Evolutionary conservation across 2,797 vertebrate species (phyloP), one percentile per base, ranked within the genome.

Genomic region (Takifugu rubripes): DNA sequence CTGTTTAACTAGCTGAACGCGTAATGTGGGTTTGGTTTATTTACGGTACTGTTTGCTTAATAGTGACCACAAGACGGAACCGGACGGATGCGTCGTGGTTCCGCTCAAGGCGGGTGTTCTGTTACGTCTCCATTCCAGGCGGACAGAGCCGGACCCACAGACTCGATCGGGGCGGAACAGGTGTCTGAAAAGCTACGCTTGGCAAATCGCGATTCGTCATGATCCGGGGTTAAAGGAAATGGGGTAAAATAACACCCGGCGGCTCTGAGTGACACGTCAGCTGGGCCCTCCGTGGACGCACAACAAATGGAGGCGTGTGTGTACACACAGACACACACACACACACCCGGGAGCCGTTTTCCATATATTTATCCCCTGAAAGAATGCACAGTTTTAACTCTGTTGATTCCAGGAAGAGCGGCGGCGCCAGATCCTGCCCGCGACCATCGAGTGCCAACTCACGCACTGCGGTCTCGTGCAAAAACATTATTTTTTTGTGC

Each of bases 151-250:
- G 61, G 78, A 80, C 79, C 74, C 82, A 80, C 68, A 70, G 70
- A 77, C 79, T 57, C 16, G 33, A 77, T 72, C 72, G 69, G 69
- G 82, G 85, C 81, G 69, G 74, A 88, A 90, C 88, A 91, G 90
- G 87, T 91, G 90, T 84, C 71, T 77, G 74, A 67, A 61, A 40
- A 74, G 83, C 71, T 73, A 83, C 52, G 86, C 86, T 84, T 84
- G 78, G 77, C 85, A 59, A 88, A 90, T 89, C 49, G 85, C 84
- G 78, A 91, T 92, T 91, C 84, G 89, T 91, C 88, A 88, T 89
- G 87, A 90, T 84, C 61, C 60, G 26, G 84, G 83, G 85, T 84
- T 85, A 79, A 89, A 87, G 88, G 84, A 89, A 90, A 86, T 82
- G 84, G 78, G 79, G 89, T 89, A 89, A 91, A 84, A 84, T 75